Percentiles rank a stretch among this genome's conserved stretches.
Conservation (phyloP, 2,113 vertebrate species). For the Calyptommatus sinebrachiatus region DNA sequence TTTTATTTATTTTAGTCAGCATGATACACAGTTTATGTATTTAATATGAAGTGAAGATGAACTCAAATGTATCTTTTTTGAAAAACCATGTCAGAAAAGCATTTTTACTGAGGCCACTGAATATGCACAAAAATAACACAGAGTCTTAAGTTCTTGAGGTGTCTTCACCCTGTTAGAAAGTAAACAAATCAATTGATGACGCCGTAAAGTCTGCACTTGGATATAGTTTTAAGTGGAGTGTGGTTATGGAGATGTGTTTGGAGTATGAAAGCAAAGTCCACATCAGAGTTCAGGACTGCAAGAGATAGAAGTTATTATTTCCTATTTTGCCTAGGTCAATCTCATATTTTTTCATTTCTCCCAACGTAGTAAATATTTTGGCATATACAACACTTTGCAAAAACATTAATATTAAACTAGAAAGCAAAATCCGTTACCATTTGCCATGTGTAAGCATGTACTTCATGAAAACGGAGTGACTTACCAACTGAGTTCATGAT, state of each 20-base stretch:
- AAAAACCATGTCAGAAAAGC: no score
- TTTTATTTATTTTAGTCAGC: background rate
- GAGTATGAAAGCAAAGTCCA: background rate
- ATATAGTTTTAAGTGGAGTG: background rate
- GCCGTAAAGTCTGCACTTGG: no score
- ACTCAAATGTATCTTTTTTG: no score
- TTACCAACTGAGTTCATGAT: background rate
- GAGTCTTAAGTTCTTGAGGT: no score
- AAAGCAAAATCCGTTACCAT: no score
- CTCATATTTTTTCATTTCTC: background rate
- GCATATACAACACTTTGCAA: background rate
- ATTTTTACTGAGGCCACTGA: no score
- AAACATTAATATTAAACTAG: background rate
- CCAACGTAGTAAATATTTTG: background rate
- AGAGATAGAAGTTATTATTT: background rate
- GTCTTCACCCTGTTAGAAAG: no score
- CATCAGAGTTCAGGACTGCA: background rate
- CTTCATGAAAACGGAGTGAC: no score
- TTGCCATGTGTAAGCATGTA: no score
- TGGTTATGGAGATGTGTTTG: background rate
- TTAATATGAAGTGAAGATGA: no score
- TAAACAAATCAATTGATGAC: no score
- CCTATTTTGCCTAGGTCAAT: background rate
- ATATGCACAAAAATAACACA: no score
- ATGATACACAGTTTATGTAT: background rate